Base-by-base conservation (phyloP, 23 tunicate species). In the Ascidia mentula region DNA sequence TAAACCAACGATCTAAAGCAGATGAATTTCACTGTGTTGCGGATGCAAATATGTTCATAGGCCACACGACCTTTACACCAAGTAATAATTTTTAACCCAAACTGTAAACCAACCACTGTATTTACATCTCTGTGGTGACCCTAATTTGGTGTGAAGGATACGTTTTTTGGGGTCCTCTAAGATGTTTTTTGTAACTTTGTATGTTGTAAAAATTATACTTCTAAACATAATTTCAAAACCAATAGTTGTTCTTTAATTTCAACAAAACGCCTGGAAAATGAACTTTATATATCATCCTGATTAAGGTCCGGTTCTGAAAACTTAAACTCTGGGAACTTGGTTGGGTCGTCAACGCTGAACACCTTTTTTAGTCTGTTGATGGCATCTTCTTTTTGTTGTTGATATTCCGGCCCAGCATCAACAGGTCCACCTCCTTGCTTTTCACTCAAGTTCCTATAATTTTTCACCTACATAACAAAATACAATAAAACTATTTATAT, bases 371-470 rank as follows among this genome's bases (percentile, higher is more conserved):
- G 46, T 60, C 97, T 60, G 0, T 65, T 37, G 38, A 86, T 82
- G 15, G 97, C 82, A n/a, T 91, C 97, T 18, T 77, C 70, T 65
- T 82, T 86, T 61, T 72, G 40, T 38, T 91, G 82, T 34, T 91
- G 40, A 65, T 79, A 91, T 40, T 82, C 87, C 9, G 87, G 73
- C 28, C 90, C 97, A 15, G 84, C 97, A 59, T 91, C 97, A 28
- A 91, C 97, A 36, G 97, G 78, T 1, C 97, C 90, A 31, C 92
- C 92, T 18, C 97, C 97, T 77, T 73, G 84, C 77, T 91, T 82
- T 39, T 70, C 75, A 60, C 90, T 86, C 31, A 72, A 59, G 0
- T 59, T 17, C 40, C 46, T 81, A 37, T 91, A 91, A 0, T 84
- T 75, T 53, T 26, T 9, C 65, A 53, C 65, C 65, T 53, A 28